These are phyloP conservation scores for Cerastoderma edule DNA, from an alignment of 2,888 invertebrate genomes.

Conservation along the genomic window DNA sequence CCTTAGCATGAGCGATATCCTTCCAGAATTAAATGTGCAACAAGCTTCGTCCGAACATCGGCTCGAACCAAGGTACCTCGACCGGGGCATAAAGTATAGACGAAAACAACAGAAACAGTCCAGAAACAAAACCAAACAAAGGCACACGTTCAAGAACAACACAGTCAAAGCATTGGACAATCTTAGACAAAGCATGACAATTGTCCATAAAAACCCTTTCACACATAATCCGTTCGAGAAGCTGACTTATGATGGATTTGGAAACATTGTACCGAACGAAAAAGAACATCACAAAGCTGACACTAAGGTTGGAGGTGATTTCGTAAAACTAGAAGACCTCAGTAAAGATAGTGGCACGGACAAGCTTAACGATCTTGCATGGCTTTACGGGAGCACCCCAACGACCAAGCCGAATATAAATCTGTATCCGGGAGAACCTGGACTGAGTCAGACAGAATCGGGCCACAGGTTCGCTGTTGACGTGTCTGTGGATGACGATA, in stretches of 20 bases:
- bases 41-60: not conserved
- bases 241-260: constrained; percentile 14
- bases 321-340: not conserved
- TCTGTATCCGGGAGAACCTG: not conserved
- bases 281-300: not conserved
- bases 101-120: too few relatives aligned
- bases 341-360: not conserved
- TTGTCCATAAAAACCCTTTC: not conserved
- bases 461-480: too few relatives aligned
- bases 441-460: constrained; percentile 9
- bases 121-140: too few relatives aligned
- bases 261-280: constrained; percentile 2
- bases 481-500: not conserved
- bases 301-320: not conserved
- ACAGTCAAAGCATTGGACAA: not conserved
- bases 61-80: not conserved
- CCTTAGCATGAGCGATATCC: not conserved
- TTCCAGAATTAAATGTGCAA: not conserved
- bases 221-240: too few relatives aligned
- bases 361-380: constrained; percentile 1
- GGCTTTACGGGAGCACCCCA: not conserved
- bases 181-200: not conserved
- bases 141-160: not conserved
- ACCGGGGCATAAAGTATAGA: not conserved
- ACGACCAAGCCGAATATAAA: not conserved